phyloP scores from a whole-genome alignment of 2,888 invertebrate genomes.

The Caenorhabditis plicata region DNA sequence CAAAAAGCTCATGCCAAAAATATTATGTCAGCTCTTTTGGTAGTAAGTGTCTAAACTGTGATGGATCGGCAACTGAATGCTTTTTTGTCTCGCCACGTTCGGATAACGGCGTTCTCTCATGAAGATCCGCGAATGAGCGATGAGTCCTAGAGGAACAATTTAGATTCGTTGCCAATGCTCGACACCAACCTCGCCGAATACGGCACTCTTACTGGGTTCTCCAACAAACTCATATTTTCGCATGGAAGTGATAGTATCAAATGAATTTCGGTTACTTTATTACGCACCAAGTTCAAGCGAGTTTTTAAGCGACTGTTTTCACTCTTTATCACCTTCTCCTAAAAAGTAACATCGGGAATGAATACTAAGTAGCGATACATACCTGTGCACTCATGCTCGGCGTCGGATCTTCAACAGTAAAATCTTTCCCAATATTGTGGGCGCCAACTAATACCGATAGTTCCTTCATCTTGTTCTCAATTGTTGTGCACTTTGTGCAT shows the following conservation, averaged over 20 bases:
- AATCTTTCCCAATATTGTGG: constrained; percentile 17
- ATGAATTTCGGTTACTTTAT: constrained; percentile 32
- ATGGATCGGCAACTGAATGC: constrained; percentile 27
- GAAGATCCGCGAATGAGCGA: constrained; percentile 37
- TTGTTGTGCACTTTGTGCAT: constrained; percentile 10
- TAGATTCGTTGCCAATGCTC: neutral
- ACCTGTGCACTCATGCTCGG: constrained; percentile 19
- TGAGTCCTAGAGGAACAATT: constrained; percentile 7
- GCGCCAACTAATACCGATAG: constrained; percentile 17
- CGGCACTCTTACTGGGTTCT: constrained; percentile 1
- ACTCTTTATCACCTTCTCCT: no score
- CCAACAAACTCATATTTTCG: neutral
- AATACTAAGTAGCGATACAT: neutral
- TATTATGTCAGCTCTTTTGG: no score
- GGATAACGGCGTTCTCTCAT: constrained; percentile 27
- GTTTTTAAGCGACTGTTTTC: constrained; percentile 27
- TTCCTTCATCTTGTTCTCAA: constrained; percentile 25
- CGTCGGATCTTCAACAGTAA: constrained; percentile 25
- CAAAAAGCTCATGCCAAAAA: no score
- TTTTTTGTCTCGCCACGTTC: constrained; percentile 23
- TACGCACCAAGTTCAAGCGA: constrained; percentile 19
- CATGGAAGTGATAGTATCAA: constrained; percentile 26
- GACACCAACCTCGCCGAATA: constrained; percentile 26
- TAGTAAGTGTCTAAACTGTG: constrained; percentile 20
- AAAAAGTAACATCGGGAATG: no score